Percentiles rank a stretch among this genome's conserved stretches.
Evolutionary conservation across 2,888 invertebrate genomes (phyloP).

Genomic region (Hirtodrosophila cameraria): DNA sequence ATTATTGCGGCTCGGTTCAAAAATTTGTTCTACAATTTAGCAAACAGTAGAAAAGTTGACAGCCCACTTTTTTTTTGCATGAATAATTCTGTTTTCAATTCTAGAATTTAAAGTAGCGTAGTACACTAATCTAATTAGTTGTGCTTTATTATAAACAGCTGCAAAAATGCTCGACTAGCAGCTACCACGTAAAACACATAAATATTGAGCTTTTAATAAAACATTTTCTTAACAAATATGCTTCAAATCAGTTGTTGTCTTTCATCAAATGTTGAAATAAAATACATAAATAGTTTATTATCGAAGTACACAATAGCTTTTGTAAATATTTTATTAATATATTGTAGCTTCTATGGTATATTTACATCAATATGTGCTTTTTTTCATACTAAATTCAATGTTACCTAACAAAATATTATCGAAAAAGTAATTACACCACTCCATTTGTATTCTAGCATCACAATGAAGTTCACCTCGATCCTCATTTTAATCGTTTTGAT

Average conservation of each 20-base stretch:
- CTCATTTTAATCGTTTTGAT: background rate
- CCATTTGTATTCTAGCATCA: background rate
- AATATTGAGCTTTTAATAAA: background rate
- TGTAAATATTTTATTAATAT: no score
- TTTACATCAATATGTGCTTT: no score
- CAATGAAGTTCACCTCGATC: background rate
- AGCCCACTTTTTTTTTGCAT: background rate
- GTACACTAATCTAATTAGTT: background rate
- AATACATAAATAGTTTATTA: no score
- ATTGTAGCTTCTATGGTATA: no score
- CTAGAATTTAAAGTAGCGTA: no score
- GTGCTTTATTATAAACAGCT: background rate
- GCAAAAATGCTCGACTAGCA: background rate
- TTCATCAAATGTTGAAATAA: background rate
- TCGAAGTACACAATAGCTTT: no score
- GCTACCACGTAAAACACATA: background rate
- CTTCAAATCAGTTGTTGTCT: no score
- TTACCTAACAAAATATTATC: no score
- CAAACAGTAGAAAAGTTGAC: background rate
- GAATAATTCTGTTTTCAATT: no score
- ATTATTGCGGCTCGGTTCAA: conserved; percentile 2
- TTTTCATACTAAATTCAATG: no score
- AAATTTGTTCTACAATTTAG: background rate
- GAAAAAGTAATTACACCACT: no score
- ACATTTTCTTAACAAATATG: background rate